These are phyloP conservation scores for Hyla sarda DNA, from an alignment of 2,113 vertebrate genomes.

Conservation along the genomic window DNA sequence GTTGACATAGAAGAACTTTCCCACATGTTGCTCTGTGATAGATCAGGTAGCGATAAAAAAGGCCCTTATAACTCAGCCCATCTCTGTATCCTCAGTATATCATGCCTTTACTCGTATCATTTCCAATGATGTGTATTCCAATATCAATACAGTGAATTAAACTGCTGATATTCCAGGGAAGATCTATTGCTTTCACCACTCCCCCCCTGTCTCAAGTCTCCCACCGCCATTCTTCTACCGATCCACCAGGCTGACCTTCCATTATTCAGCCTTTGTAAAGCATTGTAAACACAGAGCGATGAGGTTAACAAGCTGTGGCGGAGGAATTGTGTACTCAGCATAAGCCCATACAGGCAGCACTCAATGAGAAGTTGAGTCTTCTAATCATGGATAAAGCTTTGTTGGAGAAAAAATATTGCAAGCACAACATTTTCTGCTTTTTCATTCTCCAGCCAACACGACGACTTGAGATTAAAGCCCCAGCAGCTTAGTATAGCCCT, in stretches of 20 bases:
- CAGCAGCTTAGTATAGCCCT: conserved; percentile 13
- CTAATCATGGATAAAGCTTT: conserved; percentile 32
- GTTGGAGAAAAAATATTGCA: conserved; percentile 31
- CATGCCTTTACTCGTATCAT: too few relatives aligned
- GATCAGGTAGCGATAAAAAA: not conserved
- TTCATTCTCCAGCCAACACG: conserved; percentile 15
- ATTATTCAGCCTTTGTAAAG: conserved; percentile 21
- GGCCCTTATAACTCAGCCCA: too few relatives aligned
- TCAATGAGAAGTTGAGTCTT: not conserved
- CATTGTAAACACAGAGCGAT: not conserved
- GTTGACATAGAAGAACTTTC: too few relatives aligned
- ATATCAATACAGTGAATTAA: not conserved
- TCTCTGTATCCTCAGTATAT: too few relatives aligned
- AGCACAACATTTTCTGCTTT: not conserved
- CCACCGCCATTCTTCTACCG: not conserved
- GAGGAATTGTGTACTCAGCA: conserved; percentile 33
- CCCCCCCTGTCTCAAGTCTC: not conserved
- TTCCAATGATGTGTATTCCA: too few relatives aligned
- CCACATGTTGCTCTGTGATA: too few relatives aligned
- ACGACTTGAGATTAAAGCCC: conserved; percentile 10
- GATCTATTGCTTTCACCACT: not conserved
- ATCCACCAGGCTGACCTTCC: conserved; percentile 1
- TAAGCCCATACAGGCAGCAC: not conserved
- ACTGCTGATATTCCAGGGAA: not conserved
- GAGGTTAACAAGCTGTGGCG: conserved; percentile 35